phyloP scores from a whole-genome alignment of 2,113 vertebrate species.

The Callithrix jacchus region DNA sequence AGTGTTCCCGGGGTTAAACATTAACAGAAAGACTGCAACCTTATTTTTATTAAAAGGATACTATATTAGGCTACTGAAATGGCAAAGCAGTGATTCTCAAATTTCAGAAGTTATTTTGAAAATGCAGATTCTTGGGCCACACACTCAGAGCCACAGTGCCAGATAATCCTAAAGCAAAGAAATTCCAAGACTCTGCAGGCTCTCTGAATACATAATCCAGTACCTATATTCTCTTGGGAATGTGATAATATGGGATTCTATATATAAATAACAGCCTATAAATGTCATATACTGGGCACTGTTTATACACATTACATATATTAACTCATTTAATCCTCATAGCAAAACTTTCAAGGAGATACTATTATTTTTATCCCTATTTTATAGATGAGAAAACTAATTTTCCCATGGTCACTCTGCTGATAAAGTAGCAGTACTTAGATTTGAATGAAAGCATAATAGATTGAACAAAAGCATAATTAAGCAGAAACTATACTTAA shows the following conservation, averaged over 20 bases:
- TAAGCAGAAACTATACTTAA: background rate
- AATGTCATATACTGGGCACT: background rate
- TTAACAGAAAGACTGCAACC: background rate
- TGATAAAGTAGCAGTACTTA: background rate
- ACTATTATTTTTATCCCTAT: background rate
- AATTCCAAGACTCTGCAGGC: background rate
- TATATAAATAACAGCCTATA: background rate
- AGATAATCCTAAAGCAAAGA: constrained; percentile 41
- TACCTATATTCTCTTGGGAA: constrained; percentile 22
- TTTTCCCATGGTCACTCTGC: background rate
- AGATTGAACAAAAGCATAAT: too few species aligned
- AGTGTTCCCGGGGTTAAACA: background rate
- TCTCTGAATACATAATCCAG: background rate
- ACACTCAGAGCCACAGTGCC: background rate
- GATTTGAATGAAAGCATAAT: background rate
- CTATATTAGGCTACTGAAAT: background rate
- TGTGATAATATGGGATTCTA: background rate
- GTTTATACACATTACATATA: background rate
- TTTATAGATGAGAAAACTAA: constrained; percentile 27
- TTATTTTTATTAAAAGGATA: background rate
- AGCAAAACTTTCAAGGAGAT: background rate
- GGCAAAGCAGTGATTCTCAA: background rate
- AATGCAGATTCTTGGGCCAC: background rate
- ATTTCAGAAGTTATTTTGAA: constrained; percentile 3
- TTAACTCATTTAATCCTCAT: background rate